Evolutionary conservation across 2,113 vertebrate genomes (phyloP).

Genomic region (Diglossa brunneiventris): DNA sequence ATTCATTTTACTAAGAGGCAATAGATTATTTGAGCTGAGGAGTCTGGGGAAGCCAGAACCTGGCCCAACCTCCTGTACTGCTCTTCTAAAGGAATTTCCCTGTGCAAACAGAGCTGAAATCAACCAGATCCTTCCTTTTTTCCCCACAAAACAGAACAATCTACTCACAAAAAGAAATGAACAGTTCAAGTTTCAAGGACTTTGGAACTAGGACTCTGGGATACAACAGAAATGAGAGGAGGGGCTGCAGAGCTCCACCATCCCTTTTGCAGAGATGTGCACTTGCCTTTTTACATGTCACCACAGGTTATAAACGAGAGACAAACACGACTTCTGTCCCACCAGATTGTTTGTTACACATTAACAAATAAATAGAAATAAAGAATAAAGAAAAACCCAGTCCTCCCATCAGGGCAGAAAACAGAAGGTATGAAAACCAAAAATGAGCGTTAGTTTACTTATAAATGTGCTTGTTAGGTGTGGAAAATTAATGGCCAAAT

Average conservation of each 20-base stretch:
- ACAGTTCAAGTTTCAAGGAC: slow-evolving; percentile 56
- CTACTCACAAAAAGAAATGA: slow-evolving; percentile 51
- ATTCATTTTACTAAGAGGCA: not conserved
- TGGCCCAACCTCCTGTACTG: not conserved
- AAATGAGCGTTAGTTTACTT: slow-evolving; percentile 68
- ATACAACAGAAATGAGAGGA: slow-evolving; percentile 51
- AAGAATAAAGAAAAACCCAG: slow-evolving; percentile 42
- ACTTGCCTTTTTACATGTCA: slow-evolving; percentile 33
- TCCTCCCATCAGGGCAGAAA: slow-evolving; percentile 66
- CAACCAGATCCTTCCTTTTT: not conserved
- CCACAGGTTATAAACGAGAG: slow-evolving; percentile 67
- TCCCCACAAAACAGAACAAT: slow-evolving; percentile 35
- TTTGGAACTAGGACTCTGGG: slow-evolving; percentile 28
- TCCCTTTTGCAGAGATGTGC: slow-evolving; percentile 12
- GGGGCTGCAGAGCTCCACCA: slow-evolving; percentile 9
- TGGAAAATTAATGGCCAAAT: slow-evolving; percentile 67
- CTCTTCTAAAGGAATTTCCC: not conserved
- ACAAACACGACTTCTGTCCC: slow-evolving; percentile 68
- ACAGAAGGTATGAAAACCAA: slow-evolving; percentile 72
- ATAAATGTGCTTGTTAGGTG: slow-evolving; percentile 45
- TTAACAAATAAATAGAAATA: slow-evolving; percentile 53
- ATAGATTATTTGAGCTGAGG: not conserved
- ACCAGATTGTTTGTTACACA: slow-evolving; percentile 66
- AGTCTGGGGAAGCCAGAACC: not conserved
- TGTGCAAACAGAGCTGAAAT: not conserved